Conservation (phyloP, 1,140 invertebrate species). For the Apolygus lucorum region DNA sequence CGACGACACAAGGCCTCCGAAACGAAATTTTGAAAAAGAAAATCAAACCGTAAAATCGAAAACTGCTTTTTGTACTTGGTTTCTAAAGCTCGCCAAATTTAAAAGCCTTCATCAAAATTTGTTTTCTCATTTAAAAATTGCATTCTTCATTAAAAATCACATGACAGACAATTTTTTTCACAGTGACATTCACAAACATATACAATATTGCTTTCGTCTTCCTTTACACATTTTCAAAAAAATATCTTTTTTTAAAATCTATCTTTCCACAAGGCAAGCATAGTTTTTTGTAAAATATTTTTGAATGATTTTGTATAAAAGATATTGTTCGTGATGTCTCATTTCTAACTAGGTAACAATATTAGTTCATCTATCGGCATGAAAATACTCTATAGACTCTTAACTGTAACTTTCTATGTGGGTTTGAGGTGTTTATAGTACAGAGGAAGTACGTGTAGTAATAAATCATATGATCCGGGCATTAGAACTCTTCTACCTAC, state of each 20-base stretch:
- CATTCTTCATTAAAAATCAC: not conserved
- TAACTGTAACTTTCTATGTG: not conserved
- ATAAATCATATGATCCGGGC: not conserved
- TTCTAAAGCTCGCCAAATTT: slow-evolving; percentile 10
- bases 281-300: slow-evolving; percentile 9
- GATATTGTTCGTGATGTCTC: slow-evolving; percentile 14
- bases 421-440: not conserved
- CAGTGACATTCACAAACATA: slow-evolving; percentile 4
- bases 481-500: not conserved
- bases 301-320: slow-evolving; percentile 13
- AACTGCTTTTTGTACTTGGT: slow-evolving; percentile 3
- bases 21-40: too few relatives aligned
- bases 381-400: slow-evolving; percentile 13
- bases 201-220: slow-evolving; percentile 14
- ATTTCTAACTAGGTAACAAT: slow-evolving; percentile 13
- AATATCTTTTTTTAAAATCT: slow-evolving; percentile 3
- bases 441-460: not conserved
- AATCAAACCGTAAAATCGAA: too few relatives aligned
- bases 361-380: slow-evolving; percentile 6
- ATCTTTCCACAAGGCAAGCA: slow-evolving; percentile 16
- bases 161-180: slow-evolving; percentile 7
- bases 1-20: too few relatives aligned
- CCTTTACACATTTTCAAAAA: not conserved
- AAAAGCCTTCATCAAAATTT: too few relatives aligned
- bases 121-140: too few relatives aligned